Conservation (phyloP, 64 coral and sea anemone genomes). For the Montipora efflorescens region DNA sequence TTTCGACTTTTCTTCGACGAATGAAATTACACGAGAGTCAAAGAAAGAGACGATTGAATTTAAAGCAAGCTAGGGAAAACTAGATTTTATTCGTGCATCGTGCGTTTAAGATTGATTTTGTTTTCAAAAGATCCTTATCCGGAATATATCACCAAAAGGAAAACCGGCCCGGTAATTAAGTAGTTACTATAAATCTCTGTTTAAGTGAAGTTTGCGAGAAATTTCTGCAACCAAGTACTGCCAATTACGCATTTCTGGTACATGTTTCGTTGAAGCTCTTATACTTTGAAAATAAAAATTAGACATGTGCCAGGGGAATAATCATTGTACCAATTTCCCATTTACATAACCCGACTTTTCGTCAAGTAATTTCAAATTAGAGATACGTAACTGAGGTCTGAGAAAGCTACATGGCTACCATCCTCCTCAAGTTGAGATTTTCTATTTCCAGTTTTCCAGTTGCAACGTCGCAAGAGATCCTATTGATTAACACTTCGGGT, state of each 20-base stretch:
- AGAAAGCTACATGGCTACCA: neutral
- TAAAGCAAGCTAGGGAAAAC: neutral
- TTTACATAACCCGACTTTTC: neutral
- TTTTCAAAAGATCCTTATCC: slow-evolving; percentile 5
- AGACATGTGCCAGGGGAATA: neutral
- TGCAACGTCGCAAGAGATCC: neutral
- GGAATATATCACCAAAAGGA: slow-evolving; percentile 23
- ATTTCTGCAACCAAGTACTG: slow-evolving; percentile 15
- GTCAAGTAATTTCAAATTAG: neutral
- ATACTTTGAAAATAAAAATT: neutral
- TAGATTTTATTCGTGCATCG: no score
- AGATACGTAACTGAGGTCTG: neutral
- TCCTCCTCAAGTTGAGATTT: neutral
- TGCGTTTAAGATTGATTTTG: neutral
- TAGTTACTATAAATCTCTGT: slow-evolving; percentile 22
- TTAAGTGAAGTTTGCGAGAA: slow-evolving; percentile 14
- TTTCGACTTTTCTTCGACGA: neutral
- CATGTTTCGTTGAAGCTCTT: neutral
- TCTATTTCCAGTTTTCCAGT: neutral
- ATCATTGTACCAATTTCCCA: neutral
- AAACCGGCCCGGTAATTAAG: slow-evolving; percentile 38
- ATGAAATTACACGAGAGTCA: neutral
- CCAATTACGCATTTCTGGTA: neutral
- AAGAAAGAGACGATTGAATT: neutral
- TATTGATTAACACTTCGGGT: slow-evolving; percentile 27